These are phyloP conservation scores for Argopecten irradians DNA, from an alignment of 1,140 invertebrate genomes.

Conservation along the genomic window DNA sequence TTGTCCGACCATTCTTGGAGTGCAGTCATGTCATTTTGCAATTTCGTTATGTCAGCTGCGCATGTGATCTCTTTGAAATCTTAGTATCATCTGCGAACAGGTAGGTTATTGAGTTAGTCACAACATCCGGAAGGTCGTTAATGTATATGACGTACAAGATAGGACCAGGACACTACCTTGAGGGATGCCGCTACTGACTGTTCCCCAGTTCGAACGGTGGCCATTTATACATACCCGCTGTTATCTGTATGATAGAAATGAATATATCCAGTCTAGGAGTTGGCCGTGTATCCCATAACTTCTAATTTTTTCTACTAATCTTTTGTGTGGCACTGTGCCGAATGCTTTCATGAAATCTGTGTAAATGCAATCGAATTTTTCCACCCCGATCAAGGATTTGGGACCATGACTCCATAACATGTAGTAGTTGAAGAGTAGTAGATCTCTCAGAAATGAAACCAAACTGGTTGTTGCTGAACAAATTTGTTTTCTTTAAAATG, in stretches of 20 bases:
- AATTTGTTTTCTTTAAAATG: not conserved
- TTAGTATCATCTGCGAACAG: not conserved
- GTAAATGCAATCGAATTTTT: not conserved
- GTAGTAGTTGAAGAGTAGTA: not conserved
- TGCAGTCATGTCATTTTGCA: too few relatives aligned
- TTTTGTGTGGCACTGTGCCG: conserved; percentile 32
- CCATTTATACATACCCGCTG: not conserved
- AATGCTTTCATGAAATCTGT: conserved; percentile 29
- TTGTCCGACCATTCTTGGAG: too few relatives aligned
- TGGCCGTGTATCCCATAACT: not conserved
- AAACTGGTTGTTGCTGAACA: too few relatives aligned
- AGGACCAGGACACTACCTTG: too few relatives aligned
- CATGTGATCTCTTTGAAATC: too few relatives aligned
- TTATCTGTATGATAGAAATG: not conserved
- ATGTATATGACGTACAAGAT: too few relatives aligned
- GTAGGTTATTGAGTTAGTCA: too few relatives aligned
- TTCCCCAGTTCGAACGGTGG: not conserved
- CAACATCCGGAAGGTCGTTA: too few relatives aligned
- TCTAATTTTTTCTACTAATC: conserved; percentile 16
- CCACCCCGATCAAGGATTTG: not conserved
- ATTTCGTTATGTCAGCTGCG: too few relatives aligned
- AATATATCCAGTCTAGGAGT: not conserved
- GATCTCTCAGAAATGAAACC: conserved; percentile 23
- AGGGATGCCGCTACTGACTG: too few relatives aligned
- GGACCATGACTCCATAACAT: conserved; percentile 1